Conservation (phyloP, 2,888 invertebrate species). For the Hemithea aestivaria region DNA sequence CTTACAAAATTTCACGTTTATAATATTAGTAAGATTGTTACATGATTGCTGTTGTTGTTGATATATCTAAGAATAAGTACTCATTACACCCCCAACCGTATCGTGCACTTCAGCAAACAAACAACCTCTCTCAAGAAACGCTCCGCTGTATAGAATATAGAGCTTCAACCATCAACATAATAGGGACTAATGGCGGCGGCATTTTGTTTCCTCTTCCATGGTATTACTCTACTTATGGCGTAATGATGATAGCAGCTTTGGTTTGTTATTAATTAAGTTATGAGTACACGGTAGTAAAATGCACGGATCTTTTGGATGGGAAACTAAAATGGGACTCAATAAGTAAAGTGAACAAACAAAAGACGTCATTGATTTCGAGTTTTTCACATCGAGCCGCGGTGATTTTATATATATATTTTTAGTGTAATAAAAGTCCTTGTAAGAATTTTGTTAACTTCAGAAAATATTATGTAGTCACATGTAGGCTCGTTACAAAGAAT, state of each 20-base stretch:
- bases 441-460: no score
- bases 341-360: no score
- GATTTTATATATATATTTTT: no score
- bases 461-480: no score
- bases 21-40: no score
- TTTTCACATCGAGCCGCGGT: no score
- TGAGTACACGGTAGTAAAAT: neutral
- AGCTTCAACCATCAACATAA: constrained; percentile 5
- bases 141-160: constrained; percentile 4
- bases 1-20: no score
- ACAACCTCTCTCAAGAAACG: constrained; percentile 5
- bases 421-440: no score
- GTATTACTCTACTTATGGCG: constrained; percentile 6
- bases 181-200: constrained; percentile 10
- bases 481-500: no score
- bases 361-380: no score
- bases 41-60: no score
- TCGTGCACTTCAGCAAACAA: constrained; percentile 11
- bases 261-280: constrained; percentile 6
- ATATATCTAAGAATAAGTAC: neutral
- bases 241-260: constrained; percentile 6
- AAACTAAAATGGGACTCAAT: no score
- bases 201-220: constrained; percentile 5
- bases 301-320: neutral
- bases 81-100: constrained; percentile 3